phyloP scores from a whole-genome alignment of 2,113 vertebrate species.

The Brachirus orientalis region DNA sequence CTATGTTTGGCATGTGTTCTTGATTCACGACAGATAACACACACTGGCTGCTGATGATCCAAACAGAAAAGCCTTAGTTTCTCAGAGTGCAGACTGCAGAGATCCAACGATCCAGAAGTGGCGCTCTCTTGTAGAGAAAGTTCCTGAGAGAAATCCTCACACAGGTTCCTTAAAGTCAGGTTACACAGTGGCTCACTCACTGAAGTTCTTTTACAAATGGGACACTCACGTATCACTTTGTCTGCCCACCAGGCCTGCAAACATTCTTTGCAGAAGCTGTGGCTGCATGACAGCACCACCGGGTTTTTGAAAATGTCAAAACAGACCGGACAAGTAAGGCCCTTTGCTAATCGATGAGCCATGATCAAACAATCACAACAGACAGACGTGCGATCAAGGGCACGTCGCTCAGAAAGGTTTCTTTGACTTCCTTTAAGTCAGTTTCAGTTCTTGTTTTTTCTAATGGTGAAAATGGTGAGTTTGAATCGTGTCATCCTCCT shows the following conservation, averaged over 20 bases:
- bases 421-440: no score
- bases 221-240: not conserved
- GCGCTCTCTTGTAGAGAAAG: not conserved
- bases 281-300: slow-evolving; percentile 19
- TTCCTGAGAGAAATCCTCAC: slow-evolving; percentile 5
- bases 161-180: slow-evolving; percentile 24
- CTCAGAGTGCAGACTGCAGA: slow-evolving; percentile 30
- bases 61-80: slow-evolving; percentile 30
- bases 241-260: slow-evolving; percentile 20
- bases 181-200: slow-evolving; percentile 5
- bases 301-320: slow-evolving; percentile 8
- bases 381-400: no score
- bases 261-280: slow-evolving; percentile 30
- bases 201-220: slow-evolving; percentile 12
- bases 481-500: no score
- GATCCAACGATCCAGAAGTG: not conserved
- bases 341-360: not conserved
- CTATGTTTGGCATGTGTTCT: slow-evolving; percentile 15
- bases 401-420: no score
- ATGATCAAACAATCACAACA: no score
- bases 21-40: slow-evolving; percentile 33
- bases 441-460: no score
- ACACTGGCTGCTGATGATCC: slow-evolving; percentile 27
- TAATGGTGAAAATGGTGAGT: no score
- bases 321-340: slow-evolving; percentile 3